A percentile compares a stretch with the other conserved stretches of the same genome.
These are phyloP conservation scores for Rotaria sp. DNA, from an alignment of 2,888 invertebrate genomes.

Conservation along the genomic window DNA sequence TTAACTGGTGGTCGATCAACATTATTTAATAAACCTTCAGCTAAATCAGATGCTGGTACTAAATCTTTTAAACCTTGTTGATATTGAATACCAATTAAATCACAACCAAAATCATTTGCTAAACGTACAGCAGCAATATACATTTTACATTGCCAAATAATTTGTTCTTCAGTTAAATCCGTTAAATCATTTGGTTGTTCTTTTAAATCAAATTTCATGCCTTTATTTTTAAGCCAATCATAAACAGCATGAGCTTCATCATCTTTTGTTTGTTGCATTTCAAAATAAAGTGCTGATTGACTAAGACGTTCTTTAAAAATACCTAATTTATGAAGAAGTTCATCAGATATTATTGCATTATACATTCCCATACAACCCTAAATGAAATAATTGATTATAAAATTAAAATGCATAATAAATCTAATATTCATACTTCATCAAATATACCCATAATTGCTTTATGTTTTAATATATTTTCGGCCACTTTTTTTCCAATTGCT, in stretches of 20 bases:
- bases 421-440: background rate
- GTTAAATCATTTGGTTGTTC: background rate
- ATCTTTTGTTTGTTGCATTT: background rate
- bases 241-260: background rate
- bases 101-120: conserved; percentile 27
- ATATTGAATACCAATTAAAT: conserved; percentile 30
- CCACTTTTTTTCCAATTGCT: background rate
- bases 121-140: conserved; percentile 19
- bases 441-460: conserved; percentile 30
- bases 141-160: conserved; percentile 5
- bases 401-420: background rate
- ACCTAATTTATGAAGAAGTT: background rate
- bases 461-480: background rate
- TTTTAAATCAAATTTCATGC: background rate
- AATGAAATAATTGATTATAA: background rate
- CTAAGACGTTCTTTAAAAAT: conserved; percentile 30
- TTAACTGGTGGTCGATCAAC: conserved; percentile 3
- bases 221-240: background rate
- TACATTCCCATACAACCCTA: conserved; percentile 30
- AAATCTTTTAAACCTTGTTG: conserved; percentile 28
- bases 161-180: conserved; percentile 2
- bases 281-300: background rate
- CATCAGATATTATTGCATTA: conserved; percentile 1
- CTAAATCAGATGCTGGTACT: background rate
- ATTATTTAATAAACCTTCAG: conserved; percentile 27